phyloP scores from a whole-genome alignment of 2,888 invertebrate genomes.

The Liopterus haemorrhoidalis region DNA sequence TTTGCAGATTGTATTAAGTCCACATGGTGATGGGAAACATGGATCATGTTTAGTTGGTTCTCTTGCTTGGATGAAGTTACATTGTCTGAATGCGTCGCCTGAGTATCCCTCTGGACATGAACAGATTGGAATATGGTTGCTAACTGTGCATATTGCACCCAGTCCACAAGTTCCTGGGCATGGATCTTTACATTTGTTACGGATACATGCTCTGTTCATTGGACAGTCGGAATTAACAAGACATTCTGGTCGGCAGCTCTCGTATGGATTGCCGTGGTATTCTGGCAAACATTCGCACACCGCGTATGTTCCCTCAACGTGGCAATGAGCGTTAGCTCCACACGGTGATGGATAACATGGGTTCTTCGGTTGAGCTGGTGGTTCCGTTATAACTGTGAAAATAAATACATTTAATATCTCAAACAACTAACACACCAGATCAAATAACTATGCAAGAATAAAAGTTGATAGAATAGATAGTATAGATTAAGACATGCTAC shows the following conservation, averaged over 20 bases:
- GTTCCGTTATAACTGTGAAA: background rate
- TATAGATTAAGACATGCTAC: background rate
- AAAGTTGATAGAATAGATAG: too few relatives aligned
- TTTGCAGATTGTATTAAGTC: constrained; percentile 67
- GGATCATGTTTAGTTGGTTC: constrained; percentile 44
- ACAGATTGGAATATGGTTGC: constrained; percentile 63
- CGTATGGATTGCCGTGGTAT: constrained; percentile 70
- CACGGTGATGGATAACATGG: constrained; percentile 80
- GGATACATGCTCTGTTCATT: constrained; percentile 72
- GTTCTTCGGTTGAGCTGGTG: constrained; percentile 43
- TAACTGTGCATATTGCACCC: constrained; percentile 68
- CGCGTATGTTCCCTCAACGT: constrained; percentile 61
- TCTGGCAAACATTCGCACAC: constrained; percentile 69
- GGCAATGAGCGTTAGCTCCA: constrained; percentile 73
- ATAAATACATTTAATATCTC: too few relatives aligned
- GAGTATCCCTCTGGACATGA: constrained; percentile 51
- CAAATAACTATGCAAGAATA: too few relatives aligned
- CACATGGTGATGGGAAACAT: constrained; percentile 63
- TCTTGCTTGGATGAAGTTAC: constrained; percentile 39
- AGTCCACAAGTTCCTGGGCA: constrained; percentile 78
- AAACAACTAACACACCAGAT: too few relatives aligned
- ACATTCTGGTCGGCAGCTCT: constrained; percentile 76
- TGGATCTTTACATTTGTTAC: constrained; percentile 78
- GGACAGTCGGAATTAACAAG: constrained; percentile 80
- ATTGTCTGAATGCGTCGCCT: constrained; percentile 52